Conservation (phyloP, 2,113 vertebrate species). For the Trichechus manatus region DNA sequence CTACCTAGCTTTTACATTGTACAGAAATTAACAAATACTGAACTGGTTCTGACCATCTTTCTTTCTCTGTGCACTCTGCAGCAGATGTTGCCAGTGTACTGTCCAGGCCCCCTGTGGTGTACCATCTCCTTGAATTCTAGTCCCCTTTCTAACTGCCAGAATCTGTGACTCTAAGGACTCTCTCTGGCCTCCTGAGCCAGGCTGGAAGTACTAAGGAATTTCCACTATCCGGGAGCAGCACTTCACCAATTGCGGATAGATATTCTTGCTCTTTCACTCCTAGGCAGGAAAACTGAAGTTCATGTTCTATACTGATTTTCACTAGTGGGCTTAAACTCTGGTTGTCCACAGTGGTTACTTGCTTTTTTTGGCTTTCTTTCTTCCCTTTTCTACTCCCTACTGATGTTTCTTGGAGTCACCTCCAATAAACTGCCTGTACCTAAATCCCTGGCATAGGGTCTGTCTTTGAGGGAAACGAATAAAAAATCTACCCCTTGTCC, state of each 20-base stretch:
- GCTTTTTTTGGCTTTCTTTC: background rate
- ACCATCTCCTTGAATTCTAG: background rate
- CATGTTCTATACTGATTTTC: background rate
- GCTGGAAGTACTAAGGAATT: background rate
- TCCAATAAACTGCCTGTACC: background rate
- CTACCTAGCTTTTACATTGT: background rate
- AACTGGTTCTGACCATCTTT: background rate
- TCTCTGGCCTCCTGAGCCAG: background rate
- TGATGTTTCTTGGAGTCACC: background rate
- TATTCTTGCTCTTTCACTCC: accelerated
- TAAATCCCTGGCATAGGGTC: background rate
- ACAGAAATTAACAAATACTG: background rate
- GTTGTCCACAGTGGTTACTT: background rate
- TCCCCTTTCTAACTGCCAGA: background rate
- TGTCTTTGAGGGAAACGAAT: background rate
- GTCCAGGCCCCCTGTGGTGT: too few relatives aligned
- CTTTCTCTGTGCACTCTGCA: background rate
- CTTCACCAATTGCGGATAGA: too few relatives aligned
- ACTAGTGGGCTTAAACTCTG: background rate
- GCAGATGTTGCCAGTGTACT: background rate
- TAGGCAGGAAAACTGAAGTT: background rate
- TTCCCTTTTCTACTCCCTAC: background rate
- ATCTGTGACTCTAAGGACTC: background rate
- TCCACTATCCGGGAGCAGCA: background rate
- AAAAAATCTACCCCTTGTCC: background rate